Evolutionary conservation across 2,113 vertebrate genomes (phyloP), one percentile per base, ranked within the genome.

Genomic region (Noturus placidus): DNA sequence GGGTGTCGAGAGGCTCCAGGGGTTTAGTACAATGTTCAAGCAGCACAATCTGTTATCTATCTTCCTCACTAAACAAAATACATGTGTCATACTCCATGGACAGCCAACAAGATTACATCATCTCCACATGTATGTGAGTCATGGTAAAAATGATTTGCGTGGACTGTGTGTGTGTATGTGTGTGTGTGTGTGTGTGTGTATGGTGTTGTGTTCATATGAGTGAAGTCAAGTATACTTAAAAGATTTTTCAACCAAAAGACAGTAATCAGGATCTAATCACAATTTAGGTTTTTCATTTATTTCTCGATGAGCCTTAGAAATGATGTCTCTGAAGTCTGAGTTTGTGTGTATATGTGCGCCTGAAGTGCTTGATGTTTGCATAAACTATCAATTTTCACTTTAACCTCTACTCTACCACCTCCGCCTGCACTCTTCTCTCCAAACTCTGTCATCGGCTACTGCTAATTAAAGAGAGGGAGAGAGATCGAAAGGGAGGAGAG

Each of bases 11-110:
- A 46, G 63, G 27, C 82, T 54, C 65, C 46, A 56, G 25, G 59
- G 35, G 11, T 57, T 74, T 52, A 87, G 72, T 63, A 77, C 67
- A 30, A 76, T 46, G 76, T 61, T 82, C 30, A 57, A 50, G 85
- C 86, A 89, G 78, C 56, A 56, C 65, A 84, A 87, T 90, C 89
- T 90, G 89, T 88, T 88, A 52, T 70, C 19, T 42, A 74, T 89
- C 78, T 59, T 54, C 69, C 52, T 80, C 72, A 83, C 35, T 38
- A 72, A 87, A 89, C 85, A 61, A 83, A 86, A 59, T 59, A 89
- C 85, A 83, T 46, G 61, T 81, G 81, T 54, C 72, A 84, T 82
- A 79, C 20, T n/a, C 63, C 22, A 3, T 33, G 17, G 22, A 67
- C 63, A 30, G 65, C 86, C 88, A 87, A 84, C 46, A 42, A 63